A percentile compares a stretch with the other conserved stretches of the same genome.
Conservation (phyloP, 1,140 invertebrate genomes). For the Calliopsis andreniformis region DNA sequence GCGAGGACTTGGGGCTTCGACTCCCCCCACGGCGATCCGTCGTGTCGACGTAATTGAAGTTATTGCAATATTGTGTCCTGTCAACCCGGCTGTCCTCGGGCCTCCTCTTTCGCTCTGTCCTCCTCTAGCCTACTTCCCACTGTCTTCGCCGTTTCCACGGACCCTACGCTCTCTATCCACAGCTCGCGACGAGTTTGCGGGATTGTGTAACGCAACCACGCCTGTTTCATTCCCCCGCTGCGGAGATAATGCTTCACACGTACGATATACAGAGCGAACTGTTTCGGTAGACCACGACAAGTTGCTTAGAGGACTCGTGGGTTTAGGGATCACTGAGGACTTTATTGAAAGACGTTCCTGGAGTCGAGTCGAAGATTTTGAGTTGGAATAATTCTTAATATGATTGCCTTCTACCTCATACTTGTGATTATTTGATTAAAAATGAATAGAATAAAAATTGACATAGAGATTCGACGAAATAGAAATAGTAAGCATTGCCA, state of each 20-base stretch:
- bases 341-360: no score
- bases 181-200: constrained; percentile 66
- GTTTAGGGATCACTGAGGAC: no score
- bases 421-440: no score
- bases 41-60: constrained; percentile 81
- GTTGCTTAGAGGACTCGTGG: no score
- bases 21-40: constrained; percentile 70
- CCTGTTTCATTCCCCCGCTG: constrained; percentile 73
- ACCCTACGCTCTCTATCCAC: not conserved
- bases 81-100: constrained; percentile 65
- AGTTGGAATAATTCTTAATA: no score
- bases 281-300: no score
- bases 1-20: constrained; percentile 26
- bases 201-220: constrained; percentile 72
- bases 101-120: not conserved
- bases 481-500: no score
- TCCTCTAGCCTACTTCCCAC: not conserved
- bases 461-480: no score
- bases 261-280: no score
- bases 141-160: constrained; percentile 14
- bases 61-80: constrained; percentile 82
- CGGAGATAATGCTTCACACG: constrained; percentile 4
- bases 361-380: no score
- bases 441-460: no score
- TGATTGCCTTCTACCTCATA: no score